Base-by-base conservation (phyloP, 2,888 invertebrate genomes). In the Ditylenchus weischeri region DNA sequence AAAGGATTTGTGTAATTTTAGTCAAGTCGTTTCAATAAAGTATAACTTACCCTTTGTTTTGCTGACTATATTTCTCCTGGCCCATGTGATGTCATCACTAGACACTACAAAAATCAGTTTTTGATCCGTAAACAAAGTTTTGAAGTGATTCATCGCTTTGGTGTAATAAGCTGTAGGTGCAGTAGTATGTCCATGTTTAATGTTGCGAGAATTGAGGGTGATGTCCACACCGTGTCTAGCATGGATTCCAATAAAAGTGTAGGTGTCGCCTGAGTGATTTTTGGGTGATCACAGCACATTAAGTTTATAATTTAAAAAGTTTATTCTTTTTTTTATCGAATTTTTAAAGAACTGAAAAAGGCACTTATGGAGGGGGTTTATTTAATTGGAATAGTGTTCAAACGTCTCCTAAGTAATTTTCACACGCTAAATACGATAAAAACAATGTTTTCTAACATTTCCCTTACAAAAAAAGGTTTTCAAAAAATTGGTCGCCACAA, bases 211-310 rank as follows among this genome's bases (percentile, higher is more conserved):
- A 62, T 83, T 79, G 61, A 80, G 72, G 6, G 83, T 77, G 69
- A 84, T 76, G 69, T 85, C 85, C 63, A 79, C 74, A 13, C 84
- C 85, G 49, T 83, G 79, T 10, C 85, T 75, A 3, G 84, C 80
- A 70, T 85, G 85, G 21, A 85, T 75, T 0, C 83, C 84, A 29
- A 84, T 77, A 11, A 75, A 71, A 62, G 66, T 72, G 58, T 61
- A 69, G 6, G 64, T 61, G n/a, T 51, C 54, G 6, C 67, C 64
- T 71, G 64, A 73, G 29, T 23, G 59, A 11, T 36, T 13, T 3
- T 4, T 29, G 5, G 29, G 3, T 29, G 29, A 50, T 50, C 6
- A 64, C 18, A 61, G 8, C n/a, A 23, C n/a, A 63, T n/a, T n/a
- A n/a, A n/a, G n/a, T n/a, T n/a, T n/a, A n/a, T n/a, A n/a, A n/a